Conservation (phyloP, 1,140 invertebrate genomes). For the Camponotus pennsylvanicus region DNA sequence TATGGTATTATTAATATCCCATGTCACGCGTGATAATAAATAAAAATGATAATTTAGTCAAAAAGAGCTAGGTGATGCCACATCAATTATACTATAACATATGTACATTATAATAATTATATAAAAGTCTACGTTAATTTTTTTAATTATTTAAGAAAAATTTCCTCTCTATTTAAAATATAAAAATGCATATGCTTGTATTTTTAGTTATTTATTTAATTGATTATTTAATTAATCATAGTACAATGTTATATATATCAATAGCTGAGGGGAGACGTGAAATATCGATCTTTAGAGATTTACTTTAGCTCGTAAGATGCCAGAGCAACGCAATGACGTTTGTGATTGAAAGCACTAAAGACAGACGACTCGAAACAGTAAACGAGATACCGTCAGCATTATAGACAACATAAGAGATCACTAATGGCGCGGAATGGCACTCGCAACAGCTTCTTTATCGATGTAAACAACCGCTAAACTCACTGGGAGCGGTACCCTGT, state of each 20-base stretch:
- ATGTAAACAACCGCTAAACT: slow-evolving; percentile 83
- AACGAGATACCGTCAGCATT: slow-evolving; percentile 35
- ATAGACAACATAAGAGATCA: slow-evolving; percentile 74
- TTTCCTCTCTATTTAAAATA: too few relatives aligned
- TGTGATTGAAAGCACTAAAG: slow-evolving; percentile 22
- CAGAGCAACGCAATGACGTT: not conserved
- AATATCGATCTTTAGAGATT: not conserved
- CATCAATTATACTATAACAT: not conserved
- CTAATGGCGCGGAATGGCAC: slow-evolving; percentile 80
- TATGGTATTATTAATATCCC: slow-evolving; percentile 20
- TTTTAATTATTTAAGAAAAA: too few relatives aligned
- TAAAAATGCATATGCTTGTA: too few relatives aligned
- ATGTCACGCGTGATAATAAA: not conserved
- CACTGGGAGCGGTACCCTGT: slow-evolving; percentile 69
- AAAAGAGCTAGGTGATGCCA: not conserved
- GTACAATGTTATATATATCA: not conserved
- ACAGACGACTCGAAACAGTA: not conserved
- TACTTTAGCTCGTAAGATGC: not conserved
- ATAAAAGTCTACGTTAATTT: not conserved
- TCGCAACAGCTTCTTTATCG: slow-evolving; percentile 83
- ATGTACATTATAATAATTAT: slow-evolving; percentile 2
- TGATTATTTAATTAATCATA: not conserved
- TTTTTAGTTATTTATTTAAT: slow-evolving; percentile 19
- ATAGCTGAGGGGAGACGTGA: not conserved
- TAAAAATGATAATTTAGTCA: slow-evolving; percentile 27